Percentiles rank a stretch among this genome's conserved stretches.
These are phyloP conservation scores for Syngnathus scovelli DNA, from an alignment of 2,113 vertebrate species.

Conservation along the genomic window DNA sequence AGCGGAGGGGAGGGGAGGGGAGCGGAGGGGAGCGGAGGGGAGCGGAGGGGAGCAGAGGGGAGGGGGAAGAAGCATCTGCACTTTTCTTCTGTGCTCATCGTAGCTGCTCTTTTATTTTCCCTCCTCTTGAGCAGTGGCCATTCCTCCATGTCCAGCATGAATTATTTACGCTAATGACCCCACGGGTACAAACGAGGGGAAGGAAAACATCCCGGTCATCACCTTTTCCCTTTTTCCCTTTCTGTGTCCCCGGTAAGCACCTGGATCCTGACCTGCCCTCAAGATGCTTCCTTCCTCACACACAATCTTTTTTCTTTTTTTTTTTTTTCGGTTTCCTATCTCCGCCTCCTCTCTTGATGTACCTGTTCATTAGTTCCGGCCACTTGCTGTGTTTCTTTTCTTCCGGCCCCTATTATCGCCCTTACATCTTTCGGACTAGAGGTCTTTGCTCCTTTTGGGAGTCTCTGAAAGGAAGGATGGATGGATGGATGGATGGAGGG, in stretches of 20 bases:
- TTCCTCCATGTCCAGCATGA: conserved; percentile 25
- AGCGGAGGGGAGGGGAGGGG: conserved; percentile 9
- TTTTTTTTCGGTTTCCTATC: background rate
- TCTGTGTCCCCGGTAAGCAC: conserved; percentile 9
- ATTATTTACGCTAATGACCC: conserved; percentile 34
- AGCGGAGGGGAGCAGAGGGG: background rate
- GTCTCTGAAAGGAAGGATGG: conserved; percentile 39
- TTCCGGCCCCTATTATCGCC: conserved; percentile 11
- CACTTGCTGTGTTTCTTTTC: conserved; percentile 40
- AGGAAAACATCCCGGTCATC: conserved; percentile 27
- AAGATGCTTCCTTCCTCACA: conserved; percentile 1
- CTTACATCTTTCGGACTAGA: conserved; percentile 28
- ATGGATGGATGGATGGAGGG: too few relatives aligned
- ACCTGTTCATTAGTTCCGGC: conserved; percentile 43
- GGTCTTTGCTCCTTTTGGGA: conserved; percentile 43
- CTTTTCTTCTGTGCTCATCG: conserved; percentile 27
- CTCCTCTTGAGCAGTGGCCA: conserved; percentile 30
- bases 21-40: background rate
- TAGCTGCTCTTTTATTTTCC: conserved; percentile 27
- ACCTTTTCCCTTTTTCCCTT: conserved; percentile 18
- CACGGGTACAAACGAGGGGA: conserved; percentile 8
- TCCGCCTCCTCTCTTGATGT: conserved; percentile 8
- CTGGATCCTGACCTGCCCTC: conserved; percentile 13
- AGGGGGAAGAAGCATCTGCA: conserved; percentile 32
- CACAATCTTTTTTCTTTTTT: too few relatives aligned